These are phyloP conservation scores for Acromyrmex heyeri DNA, from an alignment of 1,140 invertebrate genomes.

Conservation along the genomic window DNA sequence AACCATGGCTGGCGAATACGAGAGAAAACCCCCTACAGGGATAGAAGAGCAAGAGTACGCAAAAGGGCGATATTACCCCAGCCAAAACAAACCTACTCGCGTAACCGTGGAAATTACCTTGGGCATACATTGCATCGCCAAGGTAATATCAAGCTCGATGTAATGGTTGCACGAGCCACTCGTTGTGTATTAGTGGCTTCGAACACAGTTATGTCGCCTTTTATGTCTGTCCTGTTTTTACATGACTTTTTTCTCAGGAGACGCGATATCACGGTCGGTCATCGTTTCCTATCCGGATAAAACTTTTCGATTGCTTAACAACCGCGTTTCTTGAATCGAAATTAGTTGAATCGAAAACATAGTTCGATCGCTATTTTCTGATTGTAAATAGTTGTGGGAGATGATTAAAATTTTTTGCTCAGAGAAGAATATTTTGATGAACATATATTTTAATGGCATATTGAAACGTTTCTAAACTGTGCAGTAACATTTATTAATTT, in stretches of 20 bases:
- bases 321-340: neutral
- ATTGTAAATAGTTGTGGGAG: neutral
- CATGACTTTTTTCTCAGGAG: neutral
- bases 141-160: constrained; percentile 47
- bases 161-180: neutral
- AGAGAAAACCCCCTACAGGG: constrained; percentile 14
- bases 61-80: constrained; percentile 69
- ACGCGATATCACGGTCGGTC: neutral
- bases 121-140: constrained; percentile 22
- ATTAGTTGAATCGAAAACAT: neutral
- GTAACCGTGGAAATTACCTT: constrained; percentile 79
- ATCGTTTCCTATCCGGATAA: neutral
- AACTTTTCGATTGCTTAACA: neutral
- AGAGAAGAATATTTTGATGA: neutral
- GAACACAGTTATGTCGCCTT: constrained; percentile 1
- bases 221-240: constrained; percentile 24
- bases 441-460: neutral
- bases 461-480: neutral
- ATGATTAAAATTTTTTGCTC: neutral
- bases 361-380: neutral
- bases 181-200: constrained; percentile 35
- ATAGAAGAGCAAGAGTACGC: neutral
- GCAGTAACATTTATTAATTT: neutral
- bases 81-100: constrained; percentile 76
- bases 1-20: constrained; percentile 18